These are phyloP conservation scores for Catocala sponsa DNA, from an alignment of 2,888 invertebrate species.

Conservation along the genomic window DNA sequence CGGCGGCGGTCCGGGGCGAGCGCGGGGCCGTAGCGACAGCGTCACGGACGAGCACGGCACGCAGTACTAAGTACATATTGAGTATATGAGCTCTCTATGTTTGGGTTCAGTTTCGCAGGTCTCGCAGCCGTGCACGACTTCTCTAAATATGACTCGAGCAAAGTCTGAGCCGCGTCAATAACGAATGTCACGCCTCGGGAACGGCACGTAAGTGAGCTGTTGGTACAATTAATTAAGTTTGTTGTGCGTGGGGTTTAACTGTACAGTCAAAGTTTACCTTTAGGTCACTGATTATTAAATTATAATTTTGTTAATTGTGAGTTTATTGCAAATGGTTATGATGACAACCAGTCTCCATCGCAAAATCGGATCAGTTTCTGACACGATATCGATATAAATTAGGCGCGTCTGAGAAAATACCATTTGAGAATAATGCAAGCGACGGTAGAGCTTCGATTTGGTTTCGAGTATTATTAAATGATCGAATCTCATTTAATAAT, in stretches of 20 bases:
- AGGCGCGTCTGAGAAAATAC: slow-evolving; percentile 2
- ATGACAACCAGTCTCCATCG: neutral
- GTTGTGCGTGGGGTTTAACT: neutral
- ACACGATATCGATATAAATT: neutral
- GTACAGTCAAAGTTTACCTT: too few relatives aligned
- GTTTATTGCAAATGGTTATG: neutral
- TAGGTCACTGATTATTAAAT: too few relatives aligned
- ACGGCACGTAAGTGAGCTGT: slow-evolving; percentile 15
- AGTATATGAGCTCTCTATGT: slow-evolving; percentile 5
- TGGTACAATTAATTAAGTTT: slow-evolving; percentile 11
- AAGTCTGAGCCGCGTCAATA: slow-evolving; percentile 6
- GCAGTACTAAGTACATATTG: slow-evolving; percentile 11
- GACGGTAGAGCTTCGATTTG: neutral
- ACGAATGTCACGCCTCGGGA: slow-evolving; percentile 13
- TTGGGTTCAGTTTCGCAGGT: slow-evolving; percentile 18
- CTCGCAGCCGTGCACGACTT: slow-evolving; percentile 14
- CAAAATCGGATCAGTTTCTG: too few relatives aligned
- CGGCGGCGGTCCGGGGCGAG: slow-evolving; percentile 5
- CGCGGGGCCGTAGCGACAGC: slow-evolving; percentile 5
- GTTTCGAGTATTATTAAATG: slow-evolving; percentile 5
- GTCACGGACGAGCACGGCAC: slow-evolving; percentile 7
- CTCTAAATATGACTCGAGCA: slow-evolving; percentile 26
- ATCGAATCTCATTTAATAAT: too few relatives aligned
- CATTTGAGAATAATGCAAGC: slow-evolving; percentile 5
- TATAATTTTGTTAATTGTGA: too few relatives aligned